Base-by-base conservation (phyloP, 2,888 invertebrate genomes). In the Acanthosepion pharaonis region DNA sequence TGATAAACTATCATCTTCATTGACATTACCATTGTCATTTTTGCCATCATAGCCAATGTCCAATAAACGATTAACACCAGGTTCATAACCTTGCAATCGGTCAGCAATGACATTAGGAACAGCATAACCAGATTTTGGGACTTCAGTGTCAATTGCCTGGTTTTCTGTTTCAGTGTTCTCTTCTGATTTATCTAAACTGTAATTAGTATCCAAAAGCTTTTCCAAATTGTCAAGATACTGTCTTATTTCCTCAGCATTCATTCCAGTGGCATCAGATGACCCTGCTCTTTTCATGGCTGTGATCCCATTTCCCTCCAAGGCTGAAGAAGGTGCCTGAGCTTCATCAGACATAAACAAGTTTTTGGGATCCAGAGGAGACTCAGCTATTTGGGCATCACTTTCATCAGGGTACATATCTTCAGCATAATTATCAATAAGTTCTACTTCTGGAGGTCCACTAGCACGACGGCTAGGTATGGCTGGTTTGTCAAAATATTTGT, bases 401-500 rank as follows among this genome's bases (percentile, higher is more conserved):
- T 23, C 25, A 25, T 64, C 64, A 0, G 64, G 64, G 28, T 64
- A 64, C 64, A 25, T 25, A 25, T 25, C 25, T 64, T 64, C 64
- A 23, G 64, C 64, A 64, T 64, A 64, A 25, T 64, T 64, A 4
- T 23, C 64, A 64, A 64, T 6, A 64, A 64, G 64, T 3, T 64
- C 25, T 28, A 25, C 6, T 1, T 64, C 64, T 25, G 42, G 42
- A 5, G 91, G 91, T 6, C 51, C 93, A 93, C 93, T 55, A 51
- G 51, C n/a, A 51, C 93, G 93, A 25, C 93, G 93, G 55, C 93
- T 93, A 8, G 93, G 93, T 33, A 93, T 9, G 5, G 93, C 93
- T 28, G 96, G 95, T 94, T 95, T 94, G 95, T 96, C 96, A 94
- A 96, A 96, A 94, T 96, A 96, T 95, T 96, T 96, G 95, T 96